Evolutionary conservation across 2,797 vertebrate genomes (phyloP), one percentile per base, ranked within the genome.

Genomic region (Peromyscus nudipes): DNA sequence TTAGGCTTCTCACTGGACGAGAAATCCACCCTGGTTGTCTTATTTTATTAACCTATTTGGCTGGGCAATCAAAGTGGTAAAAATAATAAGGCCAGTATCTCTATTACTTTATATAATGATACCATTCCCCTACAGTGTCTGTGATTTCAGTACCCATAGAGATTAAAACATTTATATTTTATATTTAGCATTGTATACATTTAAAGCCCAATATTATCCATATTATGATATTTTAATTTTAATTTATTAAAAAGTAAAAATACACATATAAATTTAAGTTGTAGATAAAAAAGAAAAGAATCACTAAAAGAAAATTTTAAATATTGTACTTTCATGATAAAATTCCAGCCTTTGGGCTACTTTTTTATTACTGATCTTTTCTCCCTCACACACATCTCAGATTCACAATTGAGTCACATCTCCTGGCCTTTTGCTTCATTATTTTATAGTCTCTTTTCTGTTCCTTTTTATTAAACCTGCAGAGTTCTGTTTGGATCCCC

Each of bases 31-130:
- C 64, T 88, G 34, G 64, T 40, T 95, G 25, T 64, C 29, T 96
- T 87, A 96, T 97, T 96, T 97, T 97, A 97, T 97, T 96, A 97
- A 95, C 91, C 97, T 95, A 95, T 96, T 96, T 98, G 95, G 89
- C 88, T 94, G 75, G 25, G 64, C 69, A 94, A 95, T 96, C 85
- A 97, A 98, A 98, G 95, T 81, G 79, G 93, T 89, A 96, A 91
- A 96, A 97, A 96, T 97, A 97, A 96, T 96, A 97, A 96, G 92
- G 37, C 86, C 13, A 87, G 89, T 37, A 92, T 97, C 95, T 96
- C 91, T 96, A 87, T 52, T 37, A 76, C 96, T 97, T 96, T 96
- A 92, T 96, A 94, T 97, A 96, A 98, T 95, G 69, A 94, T 55
- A 96, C 10, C 49, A 84, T 96, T 96, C 96, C 82, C 95, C 97